These are phyloP conservation scores for Steinernema khuongi DNA, from an alignment of 1,140 invertebrate genomes.

Conservation along the genomic window DNA sequence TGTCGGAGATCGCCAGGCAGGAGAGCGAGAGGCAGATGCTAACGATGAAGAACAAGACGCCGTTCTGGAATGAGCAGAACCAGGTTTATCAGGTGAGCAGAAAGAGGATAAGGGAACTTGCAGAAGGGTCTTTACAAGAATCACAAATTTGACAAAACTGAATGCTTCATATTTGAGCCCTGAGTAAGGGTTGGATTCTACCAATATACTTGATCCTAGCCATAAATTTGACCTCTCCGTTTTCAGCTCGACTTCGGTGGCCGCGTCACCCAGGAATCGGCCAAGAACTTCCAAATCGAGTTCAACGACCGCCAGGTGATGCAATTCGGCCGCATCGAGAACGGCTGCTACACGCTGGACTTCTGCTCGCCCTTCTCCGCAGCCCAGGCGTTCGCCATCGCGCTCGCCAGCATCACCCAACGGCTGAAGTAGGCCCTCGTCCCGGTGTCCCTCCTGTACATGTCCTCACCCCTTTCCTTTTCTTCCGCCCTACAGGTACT, in stretches of 20 bases:
- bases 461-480: too few relatives aligned
- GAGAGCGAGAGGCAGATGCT: constrained; percentile 64
- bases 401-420: constrained; percentile 95
- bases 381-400: constrained; percentile 93
- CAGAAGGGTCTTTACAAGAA: background rate
- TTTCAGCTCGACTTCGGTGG: constrained; percentile 91
- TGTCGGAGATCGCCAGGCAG: background rate
- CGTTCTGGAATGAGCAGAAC: constrained; percentile 98
- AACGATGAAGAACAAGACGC: constrained; percentile 96
- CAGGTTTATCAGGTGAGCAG: constrained; percentile 77
- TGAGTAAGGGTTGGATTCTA: background rate
- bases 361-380: constrained; percentile 98
- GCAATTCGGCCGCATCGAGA: constrained; percentile 97
- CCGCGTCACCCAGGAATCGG: constrained; percentile 94
- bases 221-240: too few relatives aligned
- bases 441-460: too few relatives aligned
- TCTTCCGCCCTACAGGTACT: too few relatives aligned
- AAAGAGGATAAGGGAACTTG: background rate
- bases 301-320: constrained; percentile 95
- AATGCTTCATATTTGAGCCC: background rate
- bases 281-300: constrained; percentile 99
- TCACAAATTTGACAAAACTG: too few relatives aligned
- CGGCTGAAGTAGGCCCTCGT: constrained; percentile 79
- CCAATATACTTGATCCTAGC: too few relatives aligned
- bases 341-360: constrained; percentile 94